These are phyloP conservation scores for Agrotis puta DNA, from an alignment of 2,888 invertebrate species.

Conservation along the genomic window DNA sequence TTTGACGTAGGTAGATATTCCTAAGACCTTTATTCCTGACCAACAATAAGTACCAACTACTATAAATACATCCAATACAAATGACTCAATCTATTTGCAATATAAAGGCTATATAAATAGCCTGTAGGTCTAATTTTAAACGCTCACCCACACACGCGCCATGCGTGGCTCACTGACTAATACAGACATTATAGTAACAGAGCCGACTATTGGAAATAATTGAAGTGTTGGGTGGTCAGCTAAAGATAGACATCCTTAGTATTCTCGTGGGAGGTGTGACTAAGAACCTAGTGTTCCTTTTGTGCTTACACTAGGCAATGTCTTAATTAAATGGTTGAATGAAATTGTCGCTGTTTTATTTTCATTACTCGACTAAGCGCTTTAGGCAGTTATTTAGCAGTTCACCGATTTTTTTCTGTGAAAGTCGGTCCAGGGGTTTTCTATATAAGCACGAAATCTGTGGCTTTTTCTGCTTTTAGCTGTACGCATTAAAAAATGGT, in stretches of 20 bases:
- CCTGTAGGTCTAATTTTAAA: conserved; percentile 14
- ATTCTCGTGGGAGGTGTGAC: conserved; percentile 21
- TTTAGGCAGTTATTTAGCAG: too few relatives aligned
- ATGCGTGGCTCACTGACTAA: neutral
- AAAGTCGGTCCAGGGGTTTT: too few relatives aligned
- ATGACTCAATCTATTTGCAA: neutral
- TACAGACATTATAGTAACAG: conserved; percentile 32
- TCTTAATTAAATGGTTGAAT: too few relatives aligned
- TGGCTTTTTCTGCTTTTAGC: too few relatives aligned
- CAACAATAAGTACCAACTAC: neutral
- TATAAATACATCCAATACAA: neutral
- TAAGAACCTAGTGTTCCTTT: neutral
- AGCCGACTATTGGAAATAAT: conserved; percentile 20
- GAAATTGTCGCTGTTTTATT: too few relatives aligned
- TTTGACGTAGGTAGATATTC: too few relatives aligned
- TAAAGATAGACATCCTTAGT: conserved; percentile 18
- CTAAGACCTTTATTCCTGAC: too few relatives aligned
- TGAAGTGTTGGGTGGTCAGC: conserved; percentile 35
- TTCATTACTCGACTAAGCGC: too few relatives aligned
- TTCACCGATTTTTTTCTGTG: too few relatives aligned
- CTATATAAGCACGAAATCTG: too few relatives aligned
- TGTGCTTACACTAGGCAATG: too few relatives aligned
- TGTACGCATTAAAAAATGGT: too few relatives aligned
- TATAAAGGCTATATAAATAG: conserved; percentile 15
- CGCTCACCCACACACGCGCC: conserved; percentile 41